A percentile compares a stretch with the other conserved stretches of the same genome.
phyloP scores from a whole-genome alignment of 2,797 vertebrate species.

The Cryptoblepharus egeriae region DNA sequence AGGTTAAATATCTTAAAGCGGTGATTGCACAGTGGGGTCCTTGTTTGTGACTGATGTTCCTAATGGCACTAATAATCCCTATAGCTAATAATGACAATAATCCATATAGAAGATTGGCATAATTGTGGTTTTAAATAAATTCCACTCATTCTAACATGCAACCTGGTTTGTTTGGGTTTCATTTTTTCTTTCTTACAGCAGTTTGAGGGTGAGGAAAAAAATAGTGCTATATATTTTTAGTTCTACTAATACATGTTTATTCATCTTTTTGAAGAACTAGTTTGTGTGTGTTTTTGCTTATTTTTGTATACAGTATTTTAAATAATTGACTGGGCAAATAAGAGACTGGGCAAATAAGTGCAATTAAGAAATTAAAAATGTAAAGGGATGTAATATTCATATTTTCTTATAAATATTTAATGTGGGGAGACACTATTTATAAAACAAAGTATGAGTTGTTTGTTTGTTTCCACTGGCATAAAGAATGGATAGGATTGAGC shows the following conservation, averaged over 20 bases:
- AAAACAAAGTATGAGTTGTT: constrained; percentile 62
- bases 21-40: not conserved
- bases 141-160: not conserved
- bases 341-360: constrained; percentile 29
- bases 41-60: constrained; percentile 20
- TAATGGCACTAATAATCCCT: constrained; percentile 23
- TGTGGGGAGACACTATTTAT: constrained; percentile 52
- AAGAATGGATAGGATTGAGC: too few relatives aligned
- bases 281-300: not conserved
- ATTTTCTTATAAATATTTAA: constrained; percentile 34
- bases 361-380: constrained; percentile 46
- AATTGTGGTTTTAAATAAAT: not conserved
- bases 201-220: constrained; percentile 28
- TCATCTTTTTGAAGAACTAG: constrained; percentile 28
- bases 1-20: constrained; percentile 24
- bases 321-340: constrained; percentile 44
- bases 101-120: not conserved
- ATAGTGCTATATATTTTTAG: constrained; percentile 36
- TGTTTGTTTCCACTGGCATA: constrained; percentile 22
- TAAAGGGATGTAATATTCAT: constrained; percentile 41
- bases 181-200: constrained; percentile 59
- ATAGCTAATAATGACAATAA: constrained; percentile 2
- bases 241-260: constrained; percentile 24
- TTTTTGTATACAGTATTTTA: constrained; percentile 44
- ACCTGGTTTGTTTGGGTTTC: not conserved